Percentiles rank a stretch among this genome's conserved stretches.
Conservation (phyloP, 2,888 invertebrate genomes). For the Eristalinus aeneus region DNA sequence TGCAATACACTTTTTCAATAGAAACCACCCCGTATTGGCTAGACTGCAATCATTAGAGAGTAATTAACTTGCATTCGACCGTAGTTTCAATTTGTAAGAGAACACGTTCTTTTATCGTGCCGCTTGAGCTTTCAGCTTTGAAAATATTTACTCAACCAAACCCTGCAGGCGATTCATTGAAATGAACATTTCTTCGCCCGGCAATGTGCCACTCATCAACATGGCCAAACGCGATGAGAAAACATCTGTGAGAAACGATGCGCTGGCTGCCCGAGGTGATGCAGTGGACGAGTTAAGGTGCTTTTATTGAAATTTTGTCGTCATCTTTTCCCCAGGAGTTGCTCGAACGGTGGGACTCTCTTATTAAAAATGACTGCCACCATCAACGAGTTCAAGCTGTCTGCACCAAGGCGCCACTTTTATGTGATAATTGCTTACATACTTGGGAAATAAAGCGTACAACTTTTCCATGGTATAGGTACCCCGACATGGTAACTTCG, state of each 20-base stretch:
- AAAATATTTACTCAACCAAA: neutral
- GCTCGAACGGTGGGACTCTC: neutral
- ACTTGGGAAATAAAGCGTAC: neutral
- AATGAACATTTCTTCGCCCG: neutral
- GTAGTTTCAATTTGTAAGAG: slow-evolving; percentile 35
- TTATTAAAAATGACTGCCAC: slow-evolving; percentile 54
- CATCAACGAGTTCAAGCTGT: slow-evolving; percentile 52
- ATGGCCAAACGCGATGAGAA: neutral
- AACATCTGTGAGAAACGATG: neutral
- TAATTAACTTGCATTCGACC: slow-evolving; percentile 43
- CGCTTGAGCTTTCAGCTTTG: neutral
- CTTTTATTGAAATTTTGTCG: neutral
- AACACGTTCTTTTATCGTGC: neutral
- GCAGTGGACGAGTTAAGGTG: neutral
- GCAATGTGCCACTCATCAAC: neutral
- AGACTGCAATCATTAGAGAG: neutral
- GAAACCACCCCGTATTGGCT: neutral
- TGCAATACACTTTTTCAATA: neutral
- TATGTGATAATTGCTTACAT: neutral
- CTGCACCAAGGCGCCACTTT: slow-evolving; percentile 1
- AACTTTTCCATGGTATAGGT: neutral
- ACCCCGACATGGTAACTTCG: neutral
- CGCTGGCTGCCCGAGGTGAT: neutral
- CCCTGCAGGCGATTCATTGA: neutral
- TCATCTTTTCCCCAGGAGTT: neutral